Evolutionary conservation across 2,888 invertebrate genomes (phyloP).

Genomic region (Drosophila ochracea): DNA sequence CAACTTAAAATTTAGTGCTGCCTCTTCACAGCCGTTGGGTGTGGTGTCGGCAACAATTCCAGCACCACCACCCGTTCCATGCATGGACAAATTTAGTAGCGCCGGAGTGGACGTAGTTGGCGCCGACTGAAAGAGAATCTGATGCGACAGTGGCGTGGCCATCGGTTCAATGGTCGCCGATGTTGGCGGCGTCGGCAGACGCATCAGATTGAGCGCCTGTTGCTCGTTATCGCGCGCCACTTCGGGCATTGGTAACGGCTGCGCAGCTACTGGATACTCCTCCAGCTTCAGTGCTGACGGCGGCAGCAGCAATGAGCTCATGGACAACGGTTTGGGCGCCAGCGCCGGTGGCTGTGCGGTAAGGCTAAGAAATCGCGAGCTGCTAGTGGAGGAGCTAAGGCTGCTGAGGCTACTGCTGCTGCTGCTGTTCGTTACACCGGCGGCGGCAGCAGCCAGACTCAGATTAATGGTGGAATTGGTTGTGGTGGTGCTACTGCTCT

Average conservation of each 20-base stretch:
- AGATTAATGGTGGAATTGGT: conserved; percentile 80
- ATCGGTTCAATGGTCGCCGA: conserved; percentile 80
- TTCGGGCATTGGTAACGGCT: conserved; percentile 61
- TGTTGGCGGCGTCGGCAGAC: conserved; percentile 81
- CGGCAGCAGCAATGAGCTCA: conserved; percentile 68
- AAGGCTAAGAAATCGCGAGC: conserved; percentile 80
- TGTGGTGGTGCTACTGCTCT: conserved; percentile 72
- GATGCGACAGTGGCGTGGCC: conserved; percentile 53
- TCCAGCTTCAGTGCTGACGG: conserved; percentile 89
- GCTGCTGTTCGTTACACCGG: conserved; percentile 69
- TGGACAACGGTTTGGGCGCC: conserved; percentile 47
- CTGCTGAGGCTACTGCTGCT: conserved; percentile 67
- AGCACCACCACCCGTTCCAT: conserved; percentile 35
- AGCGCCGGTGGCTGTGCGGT: conserved; percentile 52
- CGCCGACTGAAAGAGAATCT: conserved; percentile 72
- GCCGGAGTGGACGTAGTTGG: conserved; percentile 53
- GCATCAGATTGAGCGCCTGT: conserved; percentile 82
- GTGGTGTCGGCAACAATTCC: conserved; percentile 36
- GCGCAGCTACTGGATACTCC: conserved; percentile 86
- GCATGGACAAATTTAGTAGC: conserved; percentile 67
- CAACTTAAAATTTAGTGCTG: conserved; percentile 67
- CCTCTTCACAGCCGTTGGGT: conserved; percentile 51
- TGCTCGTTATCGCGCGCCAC: conserved; percentile 66
- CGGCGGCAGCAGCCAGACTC: conserved; percentile 76
- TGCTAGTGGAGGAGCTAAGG: conserved; percentile 63